Base-by-base conservation (phyloP, 2,888 invertebrate genomes). In the Melieria omissa region DNA sequence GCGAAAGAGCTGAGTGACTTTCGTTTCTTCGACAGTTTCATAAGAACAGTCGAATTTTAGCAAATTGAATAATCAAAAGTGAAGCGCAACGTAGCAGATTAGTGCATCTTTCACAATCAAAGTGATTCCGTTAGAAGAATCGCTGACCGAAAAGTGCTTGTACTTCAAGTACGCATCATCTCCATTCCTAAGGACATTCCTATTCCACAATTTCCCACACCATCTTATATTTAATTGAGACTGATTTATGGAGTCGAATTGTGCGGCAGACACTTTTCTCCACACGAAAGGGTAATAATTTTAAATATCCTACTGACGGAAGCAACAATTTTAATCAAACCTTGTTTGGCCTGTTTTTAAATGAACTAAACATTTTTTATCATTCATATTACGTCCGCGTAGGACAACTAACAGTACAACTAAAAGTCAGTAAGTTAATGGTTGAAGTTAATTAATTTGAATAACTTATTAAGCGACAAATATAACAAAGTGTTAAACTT, bases 211-310 rank as follows among this genome's bases (percentile, higher is more conserved):
- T 79, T 78, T 45, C 62, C 69, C 69, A 55, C 62, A 62, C 61
- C 65, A 65, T 65, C 71, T 71, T 71, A 65, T 71, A 65, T 82
- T 79, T 83, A 83, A 82, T 83, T 82, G 80, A 82, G 82, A 82
- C 82, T 83, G 82, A 82, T 83, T 82, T 82, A 82, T 82, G 82
- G 82, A 74, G 78, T 71, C 79, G 63, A 75, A 62, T 71, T 77
- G 79, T 78, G 78, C 74, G 66, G 65, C 67, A 52, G 49, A 62
- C 46, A 69, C 29, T 62, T 54, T 55, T 46, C 46, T 54, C 67
- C 66, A 54, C 46, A 41, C 52, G n/a, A 67, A 64, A 41, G 49
- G 47, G 8, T 49, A 61, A 72, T 41, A 67, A 64, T 67, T 60
- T 60, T 64, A 65, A 72, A 68, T 65, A 60, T 41, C 45, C 64